Percentiles rank a stretch among this genome's conserved stretches.
Conservation (phyloP, 2,888 invertebrate species). For the Acrobeloides nanus region DNA sequence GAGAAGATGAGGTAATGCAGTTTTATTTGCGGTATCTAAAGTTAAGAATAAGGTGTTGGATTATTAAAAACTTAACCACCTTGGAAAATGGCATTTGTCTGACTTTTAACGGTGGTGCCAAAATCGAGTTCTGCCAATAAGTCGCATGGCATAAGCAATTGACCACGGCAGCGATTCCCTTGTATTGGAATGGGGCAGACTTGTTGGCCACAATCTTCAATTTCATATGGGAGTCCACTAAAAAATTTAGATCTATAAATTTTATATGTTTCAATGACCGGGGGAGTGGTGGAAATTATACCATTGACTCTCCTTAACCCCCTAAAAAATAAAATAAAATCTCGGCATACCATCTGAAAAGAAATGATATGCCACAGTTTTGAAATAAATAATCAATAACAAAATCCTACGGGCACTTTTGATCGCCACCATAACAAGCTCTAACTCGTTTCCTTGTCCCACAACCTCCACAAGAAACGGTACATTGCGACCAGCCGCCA, state of each 20-base stretch:
- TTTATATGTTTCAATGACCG: too few species aligned
- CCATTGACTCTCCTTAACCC: too few species aligned
- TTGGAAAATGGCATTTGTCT: too few species aligned
- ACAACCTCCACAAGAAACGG: conserved; percentile 31
- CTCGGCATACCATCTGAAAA: too few species aligned
- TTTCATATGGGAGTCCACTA: conserved; percentile 32
- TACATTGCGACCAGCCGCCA: conserved; percentile 11
- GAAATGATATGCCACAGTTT: too few species aligned
- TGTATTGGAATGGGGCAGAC: conserved; percentile 23
- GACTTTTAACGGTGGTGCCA: conserved; percentile 40
- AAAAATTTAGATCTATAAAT: conserved; percentile 6
- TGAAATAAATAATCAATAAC: neutral
- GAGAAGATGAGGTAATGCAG: conserved; percentile 7
- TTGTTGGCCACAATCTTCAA: conserved; percentile 35
- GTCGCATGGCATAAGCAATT: conserved; percentile 46
- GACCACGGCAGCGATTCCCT: conserved; percentile 20
- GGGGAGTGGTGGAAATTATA: conserved; percentile 3
- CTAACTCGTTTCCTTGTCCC: conserved; percentile 26
- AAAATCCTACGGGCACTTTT: conserved; percentile 33
- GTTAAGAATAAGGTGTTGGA: conserved; percentile 3
- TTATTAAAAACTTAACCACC: neutral
- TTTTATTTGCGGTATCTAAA: neutral
- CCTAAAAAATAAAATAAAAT: too few species aligned
- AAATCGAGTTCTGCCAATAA: conserved; percentile 40
- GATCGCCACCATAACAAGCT: conserved; percentile 44